A percentile compares a stretch with the other conserved stretches of the same genome.
Conservation (phyloP, 2,888 invertebrate species). For the Protophormia terraenovae region DNA sequence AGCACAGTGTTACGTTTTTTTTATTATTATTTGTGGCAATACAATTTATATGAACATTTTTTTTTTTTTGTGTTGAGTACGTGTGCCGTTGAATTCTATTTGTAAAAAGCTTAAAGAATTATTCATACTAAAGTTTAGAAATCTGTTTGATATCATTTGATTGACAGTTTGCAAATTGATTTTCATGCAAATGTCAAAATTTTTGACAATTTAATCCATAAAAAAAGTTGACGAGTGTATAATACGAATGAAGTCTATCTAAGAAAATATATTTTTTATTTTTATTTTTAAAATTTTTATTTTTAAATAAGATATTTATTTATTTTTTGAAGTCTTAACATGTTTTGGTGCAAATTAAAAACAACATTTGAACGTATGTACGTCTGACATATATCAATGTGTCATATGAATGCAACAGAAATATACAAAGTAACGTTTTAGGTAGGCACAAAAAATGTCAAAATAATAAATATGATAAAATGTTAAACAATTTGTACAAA, state of each 20-base stretch:
- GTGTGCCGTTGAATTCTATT: slow-evolving; percentile 36
- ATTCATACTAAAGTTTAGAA: slow-evolving; percentile 29
- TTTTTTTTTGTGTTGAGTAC: slow-evolving; percentile 5
- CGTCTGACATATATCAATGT: background rate
- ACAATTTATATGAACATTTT: background rate
- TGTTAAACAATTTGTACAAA: no score
- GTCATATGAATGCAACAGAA: background rate
- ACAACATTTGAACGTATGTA: background rate
- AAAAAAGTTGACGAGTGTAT: slow-evolving; percentile 60
- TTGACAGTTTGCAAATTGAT: slow-evolving; percentile 79
- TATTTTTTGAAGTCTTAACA: background rate
- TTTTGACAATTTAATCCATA: slow-evolving; percentile 69
- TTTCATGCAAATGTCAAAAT: slow-evolving; percentile 77
- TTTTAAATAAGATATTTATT: background rate
- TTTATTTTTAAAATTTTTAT: background rate
- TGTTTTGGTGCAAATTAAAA: background rate
- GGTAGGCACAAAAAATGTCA: background rate
- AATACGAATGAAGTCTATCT: slow-evolving; percentile 23
- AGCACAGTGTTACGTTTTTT: slow-evolving; percentile 17
- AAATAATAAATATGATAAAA: background rate
- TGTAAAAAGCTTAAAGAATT: slow-evolving; percentile 24
- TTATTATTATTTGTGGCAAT: background rate
- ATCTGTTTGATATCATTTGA: slow-evolving; percentile 66
- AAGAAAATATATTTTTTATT: background rate
- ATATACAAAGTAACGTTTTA: background rate